A percentile compares a stretch with the other conserved stretches of the same genome.
Evolutionary conservation across 2,113 vertebrate genomes (phyloP).

Genomic region (Embiotoca jacksoni): DNA sequence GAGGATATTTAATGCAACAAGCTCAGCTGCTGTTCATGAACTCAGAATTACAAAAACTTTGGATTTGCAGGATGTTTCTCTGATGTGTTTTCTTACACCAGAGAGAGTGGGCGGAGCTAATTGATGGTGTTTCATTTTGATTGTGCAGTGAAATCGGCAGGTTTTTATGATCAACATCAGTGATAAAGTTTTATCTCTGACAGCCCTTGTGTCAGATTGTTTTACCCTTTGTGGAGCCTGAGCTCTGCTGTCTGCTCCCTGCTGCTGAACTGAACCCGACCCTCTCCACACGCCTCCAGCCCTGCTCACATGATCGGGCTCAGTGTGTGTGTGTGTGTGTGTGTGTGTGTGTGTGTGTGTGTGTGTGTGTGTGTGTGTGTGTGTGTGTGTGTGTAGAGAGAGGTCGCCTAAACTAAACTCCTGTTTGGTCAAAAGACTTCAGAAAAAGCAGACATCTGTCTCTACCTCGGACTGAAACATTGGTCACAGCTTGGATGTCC

Average conservation of each 20-base stretch:
- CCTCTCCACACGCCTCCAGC: neutral
- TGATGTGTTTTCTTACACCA: too few relatives aligned
- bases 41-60: too few relatives aligned
- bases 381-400: too few relatives aligned
- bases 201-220: neutral
- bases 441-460: too few relatives aligned
- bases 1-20: too few relatives aligned
- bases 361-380: neutral
- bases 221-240: neutral
- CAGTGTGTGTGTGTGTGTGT: neutral
- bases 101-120: too few relatives aligned
- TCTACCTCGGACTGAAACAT: neutral
- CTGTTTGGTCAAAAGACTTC: neutral
- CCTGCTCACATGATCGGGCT: constrained; percentile 17
- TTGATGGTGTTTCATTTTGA: neutral
- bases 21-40: too few relatives aligned
- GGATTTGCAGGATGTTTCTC: too few relatives aligned
- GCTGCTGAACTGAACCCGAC: constrained; percentile 35
- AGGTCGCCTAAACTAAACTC: neutral
- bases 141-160: neutral
- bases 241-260: constrained; percentile 10
- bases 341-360: neutral
- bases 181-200: too few relatives aligned
- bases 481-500: neutral
- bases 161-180: neutral